Base-by-base conservation (phyloP, 1,140 invertebrate genomes). In the Acyrthosiphon pisum region DNA sequence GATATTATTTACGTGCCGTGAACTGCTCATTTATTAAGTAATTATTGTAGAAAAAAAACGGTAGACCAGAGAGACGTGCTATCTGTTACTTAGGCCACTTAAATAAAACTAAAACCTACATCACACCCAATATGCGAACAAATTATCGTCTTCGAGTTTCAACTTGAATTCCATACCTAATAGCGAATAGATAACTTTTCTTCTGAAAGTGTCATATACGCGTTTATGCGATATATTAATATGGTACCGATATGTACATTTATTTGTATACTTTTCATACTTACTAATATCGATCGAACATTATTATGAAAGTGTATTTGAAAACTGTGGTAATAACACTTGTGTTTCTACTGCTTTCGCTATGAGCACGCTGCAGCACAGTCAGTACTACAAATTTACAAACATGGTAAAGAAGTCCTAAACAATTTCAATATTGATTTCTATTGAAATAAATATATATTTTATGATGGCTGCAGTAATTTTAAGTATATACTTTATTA, bases 271-370 rank as follows among this genome's bases (percentile, higher is more conserved):
- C 20, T 18, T n/a, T 18, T 18, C 14, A n/a, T n/a, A 35, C 14
- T 76, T 18, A 35, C 14, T 6, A n/a, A 68, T 76, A 76, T 76
- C 30, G n/a, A 76, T 76, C 30, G n/a, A 76, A 76, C 60, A 76
- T 76, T 35, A 76, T n/a, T 76, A 76, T 76, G 60, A 76, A 76
- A 76, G 60, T 76, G n/a, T 76, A 76, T 76, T 76, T 76, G 60
- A 76, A 76, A 76, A 76, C 6, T 76, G 60, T 76, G 60, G 30
- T 53, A 53, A 23, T 76, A 76, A 76, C 30, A 76, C 60, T n/a
- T 76, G n/a, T n/a, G 60, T 76, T 76, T 76, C 60, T n/a, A 76
- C 14, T 76, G 60, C 60, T 76, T 76, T 76, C 60, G 60, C 60
- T 35, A 20, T 18, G 60, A n/a, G 14, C n/a, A 76, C 30, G 4